phyloP scores from a whole-genome alignment of 1,140 invertebrate species.

The Lepidurus arcticus region DNA sequence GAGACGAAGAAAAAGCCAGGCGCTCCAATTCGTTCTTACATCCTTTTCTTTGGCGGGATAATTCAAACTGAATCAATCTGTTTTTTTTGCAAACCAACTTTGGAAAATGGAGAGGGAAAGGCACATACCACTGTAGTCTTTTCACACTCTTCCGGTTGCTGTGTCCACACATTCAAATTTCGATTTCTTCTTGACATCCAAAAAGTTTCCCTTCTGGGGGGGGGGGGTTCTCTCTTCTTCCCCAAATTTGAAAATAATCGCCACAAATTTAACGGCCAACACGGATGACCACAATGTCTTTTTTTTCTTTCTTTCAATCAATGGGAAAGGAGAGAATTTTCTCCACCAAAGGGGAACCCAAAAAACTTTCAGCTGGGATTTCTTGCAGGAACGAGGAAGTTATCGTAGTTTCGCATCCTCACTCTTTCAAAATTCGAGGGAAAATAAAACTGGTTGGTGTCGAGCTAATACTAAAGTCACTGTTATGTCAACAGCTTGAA shows the following conservation, averaged over 20 bases:
- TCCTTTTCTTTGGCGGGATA: background rate
- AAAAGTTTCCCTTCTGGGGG: background rate
- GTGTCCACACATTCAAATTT: background rate
- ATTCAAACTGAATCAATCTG: background rate
- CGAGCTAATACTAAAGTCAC: slow-evolving; percentile 15
- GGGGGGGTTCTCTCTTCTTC: background rate
- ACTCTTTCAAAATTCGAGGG: slow-evolving; percentile 35
- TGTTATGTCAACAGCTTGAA: slow-evolving; percentile 85
- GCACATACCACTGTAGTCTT: slow-evolving; percentile 18
- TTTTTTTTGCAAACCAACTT: slow-evolving; percentile 11
- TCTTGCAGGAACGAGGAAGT: background rate
- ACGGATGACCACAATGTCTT: background rate
- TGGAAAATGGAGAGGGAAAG: slow-evolving; percentile 21
- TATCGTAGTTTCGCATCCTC: background rate
- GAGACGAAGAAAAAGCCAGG: background rate
- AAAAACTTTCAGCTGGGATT: background rate
- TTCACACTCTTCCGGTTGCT: slow-evolving; percentile 3
- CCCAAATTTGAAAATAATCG: background rate
- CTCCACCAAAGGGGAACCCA: background rate
- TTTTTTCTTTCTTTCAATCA: background rate
- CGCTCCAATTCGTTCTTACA: background rate
- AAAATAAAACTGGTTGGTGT: background rate
- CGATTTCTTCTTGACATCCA: background rate
- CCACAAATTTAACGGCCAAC: background rate
- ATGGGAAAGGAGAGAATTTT: background rate